Evolutionary conservation across 37 sponge, comb jelly and placozoan species (phyloP), one percentile per base, ranked within the genome.

Genomic region (Beroe ovata): DNA sequence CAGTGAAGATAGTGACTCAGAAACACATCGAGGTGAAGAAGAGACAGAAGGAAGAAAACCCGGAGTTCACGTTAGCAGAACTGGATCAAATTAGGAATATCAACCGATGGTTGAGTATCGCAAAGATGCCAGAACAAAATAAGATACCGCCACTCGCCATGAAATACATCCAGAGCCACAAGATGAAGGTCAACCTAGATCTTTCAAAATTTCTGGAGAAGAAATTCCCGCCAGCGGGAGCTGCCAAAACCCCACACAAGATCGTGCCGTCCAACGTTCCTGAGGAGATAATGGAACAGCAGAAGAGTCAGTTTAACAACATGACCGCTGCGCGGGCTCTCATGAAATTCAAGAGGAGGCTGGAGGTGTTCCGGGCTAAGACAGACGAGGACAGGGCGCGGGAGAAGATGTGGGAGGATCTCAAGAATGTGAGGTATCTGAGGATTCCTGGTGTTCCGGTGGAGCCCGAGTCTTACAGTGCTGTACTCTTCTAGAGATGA

Each of bases 361-460:
- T 77, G 38, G 33, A 77, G n/a, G 28, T 2, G 14, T 77, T 42
- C 84, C 84, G 84, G 11, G 84, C 84, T 25, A 77, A 77, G 84
- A 42, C 84, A 16, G 84, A 77, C 8, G 84, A 77, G 33, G 84
- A 77, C 14, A n/a, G 84, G 28, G 47, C 41, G 0, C 36, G 36
- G 26, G 84, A 77, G 84, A 77, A 42, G 54, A 42, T 42, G 84
- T 77, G 84, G 84, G 84, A 77, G 33, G 84, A 77, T n/a, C 22
- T 77, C 54, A 77, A 77, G 84, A 77, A 77, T 11, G 84, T 77
- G 8, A 11, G 84, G 47, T 77, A 77, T 41, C 84, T 77, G 54
- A 38, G 84, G 54, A 77, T 77, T 11, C 84, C 84, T 1, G 84
- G 84, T 19, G 26, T n/a, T 3, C 47, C 84, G 25, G 20, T 36